phyloP scores from a whole-genome alignment of 1,140 invertebrate genomes.

The Nilaparvata lugens region DNA sequence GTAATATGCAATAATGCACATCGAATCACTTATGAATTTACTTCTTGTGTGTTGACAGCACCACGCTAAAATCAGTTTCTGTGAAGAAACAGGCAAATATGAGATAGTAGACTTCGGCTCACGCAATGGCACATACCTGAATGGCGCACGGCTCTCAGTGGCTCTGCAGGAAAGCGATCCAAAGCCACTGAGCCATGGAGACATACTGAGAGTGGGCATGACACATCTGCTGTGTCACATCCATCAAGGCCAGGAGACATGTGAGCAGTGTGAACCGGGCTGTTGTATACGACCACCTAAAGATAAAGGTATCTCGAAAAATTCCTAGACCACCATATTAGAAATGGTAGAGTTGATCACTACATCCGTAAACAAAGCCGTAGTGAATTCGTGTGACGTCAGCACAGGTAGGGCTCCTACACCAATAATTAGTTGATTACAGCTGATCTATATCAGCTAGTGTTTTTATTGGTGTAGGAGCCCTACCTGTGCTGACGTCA shows the following conservation, averaged over 20 bases:
- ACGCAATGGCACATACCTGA: slow-evolving; percentile 77
- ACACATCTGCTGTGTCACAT: slow-evolving; percentile 78
- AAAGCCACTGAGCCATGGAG: slow-evolving; percentile 59
- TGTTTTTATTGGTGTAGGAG: too few species aligned
- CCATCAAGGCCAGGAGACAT: slow-evolving; percentile 74
- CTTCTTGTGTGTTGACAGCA: slow-evolving; percentile 44
- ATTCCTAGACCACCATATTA: too few species aligned
- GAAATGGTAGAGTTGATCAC: too few species aligned
- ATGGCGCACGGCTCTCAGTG: slow-evolving; percentile 62
- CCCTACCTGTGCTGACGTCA: too few species aligned
- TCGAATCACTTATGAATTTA: too few species aligned
- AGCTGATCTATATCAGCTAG: too few species aligned
- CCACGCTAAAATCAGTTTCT: slow-evolving; percentile 64
- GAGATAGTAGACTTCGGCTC: slow-evolving; percentile 72
- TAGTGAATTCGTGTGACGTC: too few species aligned
- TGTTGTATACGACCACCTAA: slow-evolving; percentile 31
- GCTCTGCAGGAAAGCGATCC: slow-evolving; percentile 58
- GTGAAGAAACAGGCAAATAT: slow-evolving; percentile 50
- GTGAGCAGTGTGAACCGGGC: slow-evolving; percentile 82
- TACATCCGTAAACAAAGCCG: too few species aligned
- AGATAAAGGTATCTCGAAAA: too few species aligned
- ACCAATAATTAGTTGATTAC: too few species aligned
- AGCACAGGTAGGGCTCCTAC: too few species aligned
- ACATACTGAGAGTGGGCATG: slow-evolving; percentile 55
- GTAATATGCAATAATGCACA: too few species aligned